phyloP scores from a whole-genome alignment of 2,797 vertebrate species.

The Danio aesculapii region DNA sequence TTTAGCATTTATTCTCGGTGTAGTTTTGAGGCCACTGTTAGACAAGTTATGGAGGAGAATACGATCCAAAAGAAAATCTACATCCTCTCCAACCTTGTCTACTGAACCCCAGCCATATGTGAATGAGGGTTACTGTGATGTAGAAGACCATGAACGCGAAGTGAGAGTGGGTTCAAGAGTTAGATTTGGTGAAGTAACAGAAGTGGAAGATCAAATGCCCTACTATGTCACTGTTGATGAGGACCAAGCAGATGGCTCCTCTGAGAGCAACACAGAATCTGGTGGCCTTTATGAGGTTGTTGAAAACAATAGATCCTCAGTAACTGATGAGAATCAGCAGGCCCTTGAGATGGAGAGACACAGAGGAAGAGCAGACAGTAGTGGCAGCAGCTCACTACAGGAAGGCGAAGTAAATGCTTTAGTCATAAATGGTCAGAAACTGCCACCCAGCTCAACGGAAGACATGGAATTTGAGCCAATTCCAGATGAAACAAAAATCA shows the following conservation, averaged over 20 bases:
- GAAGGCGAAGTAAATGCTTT: conserved; percentile 40
- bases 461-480: conserved; percentile 68
- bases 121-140: conserved; percentile 80
- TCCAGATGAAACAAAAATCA: conserved; percentile 60
- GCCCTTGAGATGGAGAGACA: conserved; percentile 23
- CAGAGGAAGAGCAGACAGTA: conserved; percentile 56
- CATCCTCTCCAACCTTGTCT: conserved; percentile 30
- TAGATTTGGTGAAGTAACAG: conserved; percentile 67
- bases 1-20: conserved; percentile 88
- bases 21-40: conserved; percentile 83
- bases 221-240: conserved; percentile 72
- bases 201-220: conserved; percentile 56
- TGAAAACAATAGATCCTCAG: neutral
- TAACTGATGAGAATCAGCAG: neutral
- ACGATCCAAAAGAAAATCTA: conserved; percentile 61
- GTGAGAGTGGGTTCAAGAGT: conserved; percentile 73
- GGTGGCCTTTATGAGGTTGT: conserved; percentile 19
- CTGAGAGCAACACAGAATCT: conserved; percentile 55
- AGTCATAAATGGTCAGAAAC: conserved; percentile 41
- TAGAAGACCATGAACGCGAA: conserved; percentile 55
- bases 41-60: conserved; percentile 76
- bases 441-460: neutral
- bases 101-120: conserved; percentile 69
- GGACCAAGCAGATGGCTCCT: conserved; percentile 51
- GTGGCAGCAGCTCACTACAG: conserved; percentile 34